These are phyloP conservation scores for Drosophila aff. DNA, from an alignment of 1,140 invertebrate genomes.

Conservation along the genomic window DNA sequence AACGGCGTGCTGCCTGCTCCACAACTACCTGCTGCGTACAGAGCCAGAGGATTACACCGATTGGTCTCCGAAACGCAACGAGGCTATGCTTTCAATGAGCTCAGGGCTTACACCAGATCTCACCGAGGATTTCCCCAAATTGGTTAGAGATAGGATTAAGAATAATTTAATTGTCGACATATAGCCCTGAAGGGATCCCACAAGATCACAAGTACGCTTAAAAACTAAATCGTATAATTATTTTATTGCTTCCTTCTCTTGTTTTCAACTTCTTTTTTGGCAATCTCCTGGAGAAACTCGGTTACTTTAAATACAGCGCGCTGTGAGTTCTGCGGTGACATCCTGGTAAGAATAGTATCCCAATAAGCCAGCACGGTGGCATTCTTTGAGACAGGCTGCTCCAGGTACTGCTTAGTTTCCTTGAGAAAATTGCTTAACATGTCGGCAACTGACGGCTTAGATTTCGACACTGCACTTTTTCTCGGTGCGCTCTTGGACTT, in stretches of 20 bases:
- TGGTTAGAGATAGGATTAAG: background rate
- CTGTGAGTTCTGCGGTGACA: constrained; percentile 8
- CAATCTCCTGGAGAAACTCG: constrained; percentile 3
- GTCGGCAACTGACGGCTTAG: background rate
- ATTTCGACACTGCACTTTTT: background rate
- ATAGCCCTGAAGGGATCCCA: too few relatives aligned
- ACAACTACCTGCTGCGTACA: constrained; percentile 1
- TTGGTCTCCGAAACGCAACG: background rate
- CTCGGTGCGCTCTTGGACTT: background rate
- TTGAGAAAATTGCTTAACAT: constrained; percentile 8
- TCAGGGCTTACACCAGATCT: background rate
- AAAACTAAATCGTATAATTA: background rate
- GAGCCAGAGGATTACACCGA: background rate
- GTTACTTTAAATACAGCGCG: constrained; percentile 7
- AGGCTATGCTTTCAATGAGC: background rate
- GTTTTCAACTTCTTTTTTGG: constrained; percentile 1
- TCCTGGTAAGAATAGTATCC: constrained; percentile 2
- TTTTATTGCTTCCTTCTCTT: background rate
- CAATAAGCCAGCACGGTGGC: constrained; percentile 6
- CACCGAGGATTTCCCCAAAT: background rate
- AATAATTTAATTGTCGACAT: constrained; percentile 4
- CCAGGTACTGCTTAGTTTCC: background rate
- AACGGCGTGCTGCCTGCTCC: constrained; percentile 7
- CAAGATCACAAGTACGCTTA: constrained; percentile 4
- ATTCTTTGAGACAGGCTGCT: constrained; percentile 9